Evolutionary conservation across 2,113 vertebrate genomes (phyloP).

Genomic region (Desmodus rotundus): DNA sequence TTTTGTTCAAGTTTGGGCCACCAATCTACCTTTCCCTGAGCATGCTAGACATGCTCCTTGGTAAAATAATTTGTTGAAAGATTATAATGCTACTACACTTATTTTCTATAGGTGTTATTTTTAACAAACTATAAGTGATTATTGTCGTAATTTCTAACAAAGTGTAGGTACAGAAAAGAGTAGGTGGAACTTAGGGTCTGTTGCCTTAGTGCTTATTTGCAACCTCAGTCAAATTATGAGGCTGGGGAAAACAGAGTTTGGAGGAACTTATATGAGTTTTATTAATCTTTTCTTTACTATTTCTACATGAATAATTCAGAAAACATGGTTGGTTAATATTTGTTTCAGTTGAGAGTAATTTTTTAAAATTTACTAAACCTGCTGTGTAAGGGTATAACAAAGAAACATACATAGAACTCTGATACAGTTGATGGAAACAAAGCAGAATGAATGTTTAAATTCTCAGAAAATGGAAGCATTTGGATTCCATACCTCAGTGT

Average conservation of each 20-base stretch:
- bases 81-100: background rate
- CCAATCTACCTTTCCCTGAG: background rate
- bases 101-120: background rate
- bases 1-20: conserved; percentile 36
- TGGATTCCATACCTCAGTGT: background rate
- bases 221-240: background rate
- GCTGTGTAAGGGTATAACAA: background rate
- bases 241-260: background rate
- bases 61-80: conserved; percentile 16
- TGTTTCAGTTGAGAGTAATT: background rate
- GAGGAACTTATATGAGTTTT: background rate
- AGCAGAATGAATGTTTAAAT: conserved; percentile 29
- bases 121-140: background rate
- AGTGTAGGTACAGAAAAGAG: background rate
- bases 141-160: conserved; percentile 9
- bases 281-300: conserved; percentile 25
- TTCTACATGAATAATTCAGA: conserved; percentile 25
- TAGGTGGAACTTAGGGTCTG: background rate
- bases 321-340: conserved; percentile 27
- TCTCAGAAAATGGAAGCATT: background rate
- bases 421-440: background rate
- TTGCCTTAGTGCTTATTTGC: background rate
- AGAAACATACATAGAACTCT: background rate
- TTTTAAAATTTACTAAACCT: background rate
- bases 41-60: background rate